Conservation (phyloP, 1,140 invertebrate genomes). For the Portunus trituberculatus region DNA sequence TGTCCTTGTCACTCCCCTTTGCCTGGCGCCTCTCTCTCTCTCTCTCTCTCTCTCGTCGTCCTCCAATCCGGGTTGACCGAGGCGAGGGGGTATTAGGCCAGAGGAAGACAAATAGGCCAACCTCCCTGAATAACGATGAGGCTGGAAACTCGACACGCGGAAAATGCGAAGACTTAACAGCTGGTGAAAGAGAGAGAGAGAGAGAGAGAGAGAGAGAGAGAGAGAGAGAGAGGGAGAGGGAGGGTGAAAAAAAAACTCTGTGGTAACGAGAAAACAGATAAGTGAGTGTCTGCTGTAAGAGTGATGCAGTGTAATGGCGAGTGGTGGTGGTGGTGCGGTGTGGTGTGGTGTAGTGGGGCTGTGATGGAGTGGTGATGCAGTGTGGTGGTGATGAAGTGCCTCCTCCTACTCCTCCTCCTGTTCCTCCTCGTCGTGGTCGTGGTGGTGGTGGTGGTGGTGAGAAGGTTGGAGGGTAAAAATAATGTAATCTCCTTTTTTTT, state of each 20-base stretch:
- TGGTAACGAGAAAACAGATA: constrained; percentile 61
- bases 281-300: constrained; percentile 8
- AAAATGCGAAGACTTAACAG: constrained; percentile 63
- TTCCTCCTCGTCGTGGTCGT: background rate
- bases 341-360: background rate
- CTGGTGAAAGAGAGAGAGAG: constrained; percentile 43
- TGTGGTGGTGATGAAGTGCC: constrained; percentile 4
- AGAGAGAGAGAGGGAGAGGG: background rate
- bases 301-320: constrained; percentile 31
- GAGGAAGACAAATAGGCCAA: constrained; percentile 55
- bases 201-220: constrained; percentile 34
- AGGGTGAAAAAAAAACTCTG: too few species aligned
- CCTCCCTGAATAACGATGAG: constrained; percentile 62
- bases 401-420: too few species aligned
- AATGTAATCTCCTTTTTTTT: background rate
- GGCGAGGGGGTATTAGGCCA: constrained; percentile 26
- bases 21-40: background rate
- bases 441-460: background rate
- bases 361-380: background rate
- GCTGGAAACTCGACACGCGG: constrained; percentile 42
- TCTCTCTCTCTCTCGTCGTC: background rate
- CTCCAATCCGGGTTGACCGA: constrained; percentile 13
- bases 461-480: background rate
- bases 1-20: background rate
- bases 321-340: background rate